Percentiles rank a stretch among this genome's conserved stretches.
phyloP scores from a whole-genome alignment of 2,888 invertebrate species.

The Spodoptera exigua region DNA sequence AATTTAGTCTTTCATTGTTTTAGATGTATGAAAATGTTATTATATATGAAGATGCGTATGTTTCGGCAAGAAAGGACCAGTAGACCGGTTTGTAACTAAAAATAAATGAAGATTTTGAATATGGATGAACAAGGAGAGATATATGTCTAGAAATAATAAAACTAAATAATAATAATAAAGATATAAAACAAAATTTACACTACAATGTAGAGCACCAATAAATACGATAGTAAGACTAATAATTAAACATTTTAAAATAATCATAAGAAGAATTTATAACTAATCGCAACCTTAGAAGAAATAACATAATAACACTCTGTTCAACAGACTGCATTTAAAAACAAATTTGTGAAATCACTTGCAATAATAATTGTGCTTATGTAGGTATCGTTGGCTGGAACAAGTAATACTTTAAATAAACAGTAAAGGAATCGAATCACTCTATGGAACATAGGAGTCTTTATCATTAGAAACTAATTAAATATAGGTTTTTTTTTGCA shows the following conservation, averaged over 20 bases:
- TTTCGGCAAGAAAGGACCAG: background rate
- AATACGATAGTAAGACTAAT: background rate
- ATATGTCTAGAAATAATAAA: too few species aligned
- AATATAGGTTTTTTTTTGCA: constrained; percentile 14
- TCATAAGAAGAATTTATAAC: constrained; percentile 28
- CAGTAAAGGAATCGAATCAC: background rate
- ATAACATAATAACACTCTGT: constrained; percentile 4
- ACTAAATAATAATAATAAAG: background rate
- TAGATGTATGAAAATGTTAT: constrained; percentile 21
- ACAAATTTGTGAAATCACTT: constrained; percentile 16
- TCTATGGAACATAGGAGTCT: background rate
- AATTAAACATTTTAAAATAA: constrained; percentile 6
- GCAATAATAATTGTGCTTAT: constrained; percentile 20
- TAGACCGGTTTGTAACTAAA: constrained; percentile 6
- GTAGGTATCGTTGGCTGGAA: constrained; percentile 13
- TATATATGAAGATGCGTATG: background rate
- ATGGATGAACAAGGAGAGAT: too few species aligned
- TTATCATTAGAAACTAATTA: constrained; percentile 10
- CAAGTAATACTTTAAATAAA: constrained; percentile 31
- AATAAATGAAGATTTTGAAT: background rate
- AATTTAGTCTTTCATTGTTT: constrained; percentile 11
- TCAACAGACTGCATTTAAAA: constrained; percentile 4
- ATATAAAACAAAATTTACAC: constrained; percentile 7
- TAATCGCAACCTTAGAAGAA: constrained; percentile 22
- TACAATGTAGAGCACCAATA: constrained; percentile 6